Conservation (phyloP, 2,888 invertebrate species). For the Drosophila mimetica region DNA sequence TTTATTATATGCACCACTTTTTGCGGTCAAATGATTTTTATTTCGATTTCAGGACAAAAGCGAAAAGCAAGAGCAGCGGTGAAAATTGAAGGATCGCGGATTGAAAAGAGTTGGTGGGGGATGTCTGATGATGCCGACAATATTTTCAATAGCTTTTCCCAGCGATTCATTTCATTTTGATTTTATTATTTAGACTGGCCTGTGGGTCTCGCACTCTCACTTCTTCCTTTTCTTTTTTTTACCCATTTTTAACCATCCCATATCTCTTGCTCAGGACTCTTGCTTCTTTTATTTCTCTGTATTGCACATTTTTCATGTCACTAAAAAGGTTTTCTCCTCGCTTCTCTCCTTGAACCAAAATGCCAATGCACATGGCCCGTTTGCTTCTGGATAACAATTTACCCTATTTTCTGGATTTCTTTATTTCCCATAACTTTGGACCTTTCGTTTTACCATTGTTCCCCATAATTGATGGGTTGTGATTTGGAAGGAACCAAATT, state of each 20-base stretch:
- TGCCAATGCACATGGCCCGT: slow-evolving; percentile 25
- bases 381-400: slow-evolving; percentile 31
- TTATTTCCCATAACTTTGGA: slow-evolving; percentile 5
- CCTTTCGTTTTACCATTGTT: not conserved
- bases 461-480: not conserved
- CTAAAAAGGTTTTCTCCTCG: slow-evolving; percentile 69
- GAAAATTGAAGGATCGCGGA: slow-evolving; percentile 4
- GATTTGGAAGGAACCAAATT: not conserved
- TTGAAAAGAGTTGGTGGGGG: slow-evolving; percentile 10
- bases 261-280: slow-evolving; percentile 10
- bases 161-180: slow-evolving; percentile 75
- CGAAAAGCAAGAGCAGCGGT: not conserved
- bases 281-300: slow-evolving; percentile 26
- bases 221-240: slow-evolving; percentile 8
- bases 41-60: slow-evolving; percentile 43
- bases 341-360: slow-evolving; percentile 11
- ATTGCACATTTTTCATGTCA: slow-evolving; percentile 80
- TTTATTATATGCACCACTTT: slow-evolving; percentile 46
- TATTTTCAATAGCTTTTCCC: slow-evolving; percentile 70
- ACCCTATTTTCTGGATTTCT: slow-evolving; percentile 19
- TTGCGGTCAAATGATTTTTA: slow-evolving; percentile 72
- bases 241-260: not conserved
- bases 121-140: slow-evolving; percentile 62
- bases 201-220: slow-evolving; percentile 6
- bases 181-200: slow-evolving; percentile 73